These are phyloP conservation scores for Drosophila falleni DNA, from an alignment of 2,888 invertebrate genomes.

Conservation along the genomic window DNA sequence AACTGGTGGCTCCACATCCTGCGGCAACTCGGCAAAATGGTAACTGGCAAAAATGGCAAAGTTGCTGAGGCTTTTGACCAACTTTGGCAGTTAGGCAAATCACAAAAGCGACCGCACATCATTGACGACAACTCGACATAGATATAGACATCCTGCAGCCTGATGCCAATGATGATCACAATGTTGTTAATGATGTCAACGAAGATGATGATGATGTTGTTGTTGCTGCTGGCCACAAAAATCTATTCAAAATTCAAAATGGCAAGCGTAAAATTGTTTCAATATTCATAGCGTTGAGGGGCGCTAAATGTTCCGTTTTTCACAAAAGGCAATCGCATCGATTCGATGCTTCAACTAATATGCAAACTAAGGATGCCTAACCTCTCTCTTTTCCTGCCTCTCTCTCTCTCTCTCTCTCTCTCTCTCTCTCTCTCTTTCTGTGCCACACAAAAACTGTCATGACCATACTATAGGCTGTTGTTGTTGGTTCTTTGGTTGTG, in stretches of 20 bases:
- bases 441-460: constrained; percentile 23
- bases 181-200: constrained; percentile 8
- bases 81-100: constrained; percentile 34
- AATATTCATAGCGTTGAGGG: constrained; percentile 79
- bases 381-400: not conserved
- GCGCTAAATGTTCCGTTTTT: constrained; percentile 76
- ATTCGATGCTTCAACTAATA: constrained; percentile 55
- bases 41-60: constrained; percentile 34
- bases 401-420: not conserved
- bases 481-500: constrained; percentile 12
- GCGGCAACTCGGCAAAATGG: constrained; percentile 43
- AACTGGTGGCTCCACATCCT: constrained; percentile 41
- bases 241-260: constrained; percentile 79
- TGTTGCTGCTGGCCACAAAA: constrained; percentile 35
- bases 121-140: constrained; percentile 17
- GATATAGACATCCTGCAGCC: constrained; percentile 19
- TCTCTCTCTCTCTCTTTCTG: not conserved
- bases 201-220: not conserved
- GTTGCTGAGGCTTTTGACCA: constrained; percentile 27
- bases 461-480: constrained; percentile 18
- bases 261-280: constrained; percentile 81
- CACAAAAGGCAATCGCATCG: constrained; percentile 44
- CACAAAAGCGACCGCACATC: constrained; percentile 39
- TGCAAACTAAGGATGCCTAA: constrained; percentile 57
- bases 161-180: constrained; percentile 24